Evolutionary conservation across 2,888 invertebrate genomes (phyloP).

Genomic region (Cremastobaeus sp.): DNA sequence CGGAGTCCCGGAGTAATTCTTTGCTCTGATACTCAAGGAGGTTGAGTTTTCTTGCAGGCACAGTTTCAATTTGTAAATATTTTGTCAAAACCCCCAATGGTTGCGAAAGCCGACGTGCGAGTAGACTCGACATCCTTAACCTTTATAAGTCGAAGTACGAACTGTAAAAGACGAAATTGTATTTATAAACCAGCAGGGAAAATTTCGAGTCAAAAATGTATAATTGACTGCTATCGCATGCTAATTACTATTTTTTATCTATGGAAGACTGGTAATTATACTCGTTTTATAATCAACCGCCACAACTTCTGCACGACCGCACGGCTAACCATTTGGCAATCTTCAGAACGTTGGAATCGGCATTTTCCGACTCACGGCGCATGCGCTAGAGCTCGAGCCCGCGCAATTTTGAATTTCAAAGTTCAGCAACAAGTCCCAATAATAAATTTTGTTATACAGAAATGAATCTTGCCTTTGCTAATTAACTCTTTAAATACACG

Average conservation of each 20-base stretch:
- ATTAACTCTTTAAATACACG: too few species aligned
- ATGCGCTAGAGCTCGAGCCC: too few species aligned
- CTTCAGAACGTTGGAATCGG: too few species aligned
- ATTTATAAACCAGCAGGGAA: background rate
- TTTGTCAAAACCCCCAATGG: conserved; percentile 64
- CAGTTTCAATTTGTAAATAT: conserved; percentile 61
- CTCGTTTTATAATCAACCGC: conserved; percentile 42
- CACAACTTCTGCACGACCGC: too few species aligned
- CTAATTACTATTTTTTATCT: conserved; percentile 26
- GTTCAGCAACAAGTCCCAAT: too few species aligned
- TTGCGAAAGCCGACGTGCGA: conserved; percentile 64
- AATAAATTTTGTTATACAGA: too few species aligned
- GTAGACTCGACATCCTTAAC: conserved; percentile 72
- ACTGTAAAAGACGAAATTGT: background rate
- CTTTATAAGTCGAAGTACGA: background rate
- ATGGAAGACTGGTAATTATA: conserved; percentile 29
- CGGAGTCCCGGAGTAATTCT: conserved; percentile 90
- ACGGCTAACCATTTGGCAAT: too few species aligned
- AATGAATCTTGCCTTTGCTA: too few species aligned
- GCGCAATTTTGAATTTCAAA: too few species aligned
- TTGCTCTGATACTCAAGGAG: conserved; percentile 99
- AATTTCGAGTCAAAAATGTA: background rate
- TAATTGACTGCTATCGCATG: conserved; percentile 20
- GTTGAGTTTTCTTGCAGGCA: conserved; percentile 85
- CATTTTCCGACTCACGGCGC: too few species aligned